Conservation (phyloP, 2,888 invertebrate species). For the Bibio marci region DNA sequence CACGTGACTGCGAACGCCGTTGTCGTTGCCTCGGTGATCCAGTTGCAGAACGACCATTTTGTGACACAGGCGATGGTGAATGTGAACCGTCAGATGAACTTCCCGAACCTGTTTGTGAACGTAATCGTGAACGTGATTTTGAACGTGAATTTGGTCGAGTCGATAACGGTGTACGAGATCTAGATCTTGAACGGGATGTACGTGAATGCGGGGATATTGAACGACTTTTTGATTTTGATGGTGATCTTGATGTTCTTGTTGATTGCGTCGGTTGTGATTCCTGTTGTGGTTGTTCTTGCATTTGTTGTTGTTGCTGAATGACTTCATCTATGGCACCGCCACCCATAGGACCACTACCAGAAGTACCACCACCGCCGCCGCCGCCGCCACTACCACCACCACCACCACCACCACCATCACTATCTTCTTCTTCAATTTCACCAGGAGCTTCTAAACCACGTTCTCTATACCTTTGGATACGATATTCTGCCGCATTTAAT, state of each 20-base stretch:
- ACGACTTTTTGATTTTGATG: constrained; percentile 9
- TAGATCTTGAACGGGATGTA: constrained; percentile 18
- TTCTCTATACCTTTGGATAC: constrained; percentile 72
- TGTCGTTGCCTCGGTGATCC: too few relatives aligned
- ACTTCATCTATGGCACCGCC: constrained; percentile 16
- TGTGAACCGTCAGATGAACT: background rate
- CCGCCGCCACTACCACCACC: constrained; percentile 17
- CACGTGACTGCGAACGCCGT: background rate
- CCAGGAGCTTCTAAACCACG: constrained; percentile 75
- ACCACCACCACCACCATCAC: constrained; percentile 39
- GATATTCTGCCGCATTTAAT: constrained; percentile 66
- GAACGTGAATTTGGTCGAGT: constrained; percentile 10
- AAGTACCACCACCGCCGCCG: constrained; percentile 1
- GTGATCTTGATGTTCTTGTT: constrained; percentile 15
- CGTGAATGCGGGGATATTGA: constrained; percentile 20
- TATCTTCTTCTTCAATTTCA: constrained; percentile 51
- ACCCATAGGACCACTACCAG: constrained; percentile 35
- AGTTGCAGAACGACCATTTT: too few relatives aligned
- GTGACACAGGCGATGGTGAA: too few relatives aligned
- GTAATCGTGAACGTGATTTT: constrained; percentile 11
- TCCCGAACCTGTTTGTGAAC: constrained; percentile 7
- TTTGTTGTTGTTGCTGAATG: constrained; percentile 1
- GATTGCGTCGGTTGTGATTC: background rate
- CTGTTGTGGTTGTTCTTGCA: background rate
- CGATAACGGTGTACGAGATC: constrained; percentile 21